Percentiles rank a stretch among this genome's conserved stretches.
Conservation (phyloP, 2,888 invertebrate species). For the Scrobipalpa costella region DNA sequence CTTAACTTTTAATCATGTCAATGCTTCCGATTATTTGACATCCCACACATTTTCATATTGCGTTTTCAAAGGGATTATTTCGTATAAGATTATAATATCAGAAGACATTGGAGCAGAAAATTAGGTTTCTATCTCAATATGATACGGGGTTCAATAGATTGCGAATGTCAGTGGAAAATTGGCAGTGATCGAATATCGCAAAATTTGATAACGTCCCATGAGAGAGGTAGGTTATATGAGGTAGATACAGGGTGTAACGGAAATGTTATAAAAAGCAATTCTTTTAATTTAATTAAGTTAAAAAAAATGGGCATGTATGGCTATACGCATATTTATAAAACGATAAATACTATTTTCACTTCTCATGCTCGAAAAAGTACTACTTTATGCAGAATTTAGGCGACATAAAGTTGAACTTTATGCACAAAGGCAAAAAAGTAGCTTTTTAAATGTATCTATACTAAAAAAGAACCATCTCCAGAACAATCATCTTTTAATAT, state of each 20-base stretch:
- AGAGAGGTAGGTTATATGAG: conserved; percentile 13
- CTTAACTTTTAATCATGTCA: neutral
- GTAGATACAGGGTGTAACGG: neutral
- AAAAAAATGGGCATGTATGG: too few relatives aligned
- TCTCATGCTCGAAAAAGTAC: too few relatives aligned
- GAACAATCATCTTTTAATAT: too few relatives aligned
- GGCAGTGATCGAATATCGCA: conserved; percentile 58
- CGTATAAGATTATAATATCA: conserved; percentile 30
- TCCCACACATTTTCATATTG: conserved; percentile 12
- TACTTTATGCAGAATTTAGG: too few relatives aligned
- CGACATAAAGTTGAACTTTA: too few relatives aligned
- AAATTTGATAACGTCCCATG: conserved; percentile 26
- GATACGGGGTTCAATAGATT: conserved; percentile 48
- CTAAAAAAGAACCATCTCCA: too few relatives aligned
- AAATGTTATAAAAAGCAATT: too few relatives aligned
- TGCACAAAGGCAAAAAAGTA: too few relatives aligned
- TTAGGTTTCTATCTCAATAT: conserved; percentile 60
- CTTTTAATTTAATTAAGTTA: too few relatives aligned
- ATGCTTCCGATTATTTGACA: neutral
- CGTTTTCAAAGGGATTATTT: conserved; percentile 18
- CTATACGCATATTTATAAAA: too few relatives aligned
- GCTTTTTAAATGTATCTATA: too few relatives aligned
- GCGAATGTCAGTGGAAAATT: conserved; percentile 61
- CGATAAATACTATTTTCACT: too few relatives aligned
- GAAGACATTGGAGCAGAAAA: conserved; percentile 60